A percentile compares a stretch with the other conserved stretches of the same genome.
phyloP scores from a whole-genome alignment of 2,113 vertebrate genomes.

The Hippocampus mohnikei region DNA sequence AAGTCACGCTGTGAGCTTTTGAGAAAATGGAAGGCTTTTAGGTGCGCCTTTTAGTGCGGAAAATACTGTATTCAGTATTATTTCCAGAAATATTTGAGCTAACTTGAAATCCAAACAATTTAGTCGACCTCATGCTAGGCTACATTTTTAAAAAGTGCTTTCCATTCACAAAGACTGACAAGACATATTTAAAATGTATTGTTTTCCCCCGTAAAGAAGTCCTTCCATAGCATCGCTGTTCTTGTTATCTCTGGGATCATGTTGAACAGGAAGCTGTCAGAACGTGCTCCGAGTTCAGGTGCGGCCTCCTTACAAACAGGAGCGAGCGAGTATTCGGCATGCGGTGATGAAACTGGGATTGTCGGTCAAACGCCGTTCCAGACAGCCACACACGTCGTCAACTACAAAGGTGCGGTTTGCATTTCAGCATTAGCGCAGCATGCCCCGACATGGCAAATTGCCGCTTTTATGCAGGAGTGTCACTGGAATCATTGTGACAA shows the following conservation, averaged over 20 bases:
- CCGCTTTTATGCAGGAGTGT: neutral
- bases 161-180: no score
- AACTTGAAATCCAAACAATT: no score
- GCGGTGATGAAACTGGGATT: conserved; percentile 51
- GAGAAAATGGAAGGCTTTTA: no score
- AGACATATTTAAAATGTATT: neutral
- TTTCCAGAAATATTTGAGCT: no score
- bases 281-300: conserved; percentile 55
- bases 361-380: conserved; percentile 39
- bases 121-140: no score
- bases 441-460: conserved; percentile 25
- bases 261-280: conserved; percentile 49
- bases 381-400: conserved; percentile 5
- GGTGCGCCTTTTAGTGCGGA: no score
- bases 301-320: conserved; percentile 38
- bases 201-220: neutral
- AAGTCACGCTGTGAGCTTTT: no score
- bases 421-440: conserved; percentile 10
- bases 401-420: conserved; percentile 38
- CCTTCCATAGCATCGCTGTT: neutral
- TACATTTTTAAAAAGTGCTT: no score
- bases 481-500: neutral
- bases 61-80: no score
- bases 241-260: conserved; percentile 29
- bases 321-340: conserved; percentile 42